Evolutionary conservation across 2,888 invertebrate genomes (phyloP).

Genomic region (Dryobotodes eremita): DNA sequence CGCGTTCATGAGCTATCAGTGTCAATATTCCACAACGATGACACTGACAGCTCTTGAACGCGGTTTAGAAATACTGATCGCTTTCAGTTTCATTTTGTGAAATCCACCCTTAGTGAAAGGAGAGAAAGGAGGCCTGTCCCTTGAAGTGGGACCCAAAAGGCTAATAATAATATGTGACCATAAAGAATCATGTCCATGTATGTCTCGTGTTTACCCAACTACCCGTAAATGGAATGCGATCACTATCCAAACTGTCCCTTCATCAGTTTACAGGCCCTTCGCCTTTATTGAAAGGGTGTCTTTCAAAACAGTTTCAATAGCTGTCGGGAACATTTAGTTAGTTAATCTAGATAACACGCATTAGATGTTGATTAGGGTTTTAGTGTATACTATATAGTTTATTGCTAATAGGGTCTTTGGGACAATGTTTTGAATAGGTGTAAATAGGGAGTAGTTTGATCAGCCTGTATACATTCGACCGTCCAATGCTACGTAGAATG

Average conservation of each 20-base stretch:
- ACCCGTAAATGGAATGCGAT: conserved; percentile 39
- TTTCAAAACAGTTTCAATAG: conserved; percentile 55
- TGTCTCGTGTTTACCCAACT: neutral
- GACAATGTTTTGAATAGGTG: neutral
- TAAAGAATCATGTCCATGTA: neutral
- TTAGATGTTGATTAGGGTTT: conserved; percentile 53
- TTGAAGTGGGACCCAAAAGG: too few species aligned
- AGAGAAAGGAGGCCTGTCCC: too few species aligned
- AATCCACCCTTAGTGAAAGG: too few species aligned
- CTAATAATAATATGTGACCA: neutral
- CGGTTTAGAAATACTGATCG: too few species aligned
- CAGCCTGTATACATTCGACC: neutral
- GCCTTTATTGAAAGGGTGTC: conserved; percentile 35
- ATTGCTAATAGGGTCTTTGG: neutral
- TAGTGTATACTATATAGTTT: conserved; percentile 13
- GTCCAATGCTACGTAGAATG: neutral
- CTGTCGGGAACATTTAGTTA: conserved; percentile 32
- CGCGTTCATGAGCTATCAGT: too few species aligned
- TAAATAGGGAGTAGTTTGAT: neutral
- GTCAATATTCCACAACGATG: too few species aligned
- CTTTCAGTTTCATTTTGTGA: too few species aligned
- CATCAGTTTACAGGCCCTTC: conserved; percentile 58
- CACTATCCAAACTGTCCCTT: conserved; percentile 49
- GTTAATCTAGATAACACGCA: conserved; percentile 44
- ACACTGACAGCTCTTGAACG: too few species aligned